Conservation (phyloP, 2,888 invertebrate genomes). For the Zygogramma bicolorata region DNA sequence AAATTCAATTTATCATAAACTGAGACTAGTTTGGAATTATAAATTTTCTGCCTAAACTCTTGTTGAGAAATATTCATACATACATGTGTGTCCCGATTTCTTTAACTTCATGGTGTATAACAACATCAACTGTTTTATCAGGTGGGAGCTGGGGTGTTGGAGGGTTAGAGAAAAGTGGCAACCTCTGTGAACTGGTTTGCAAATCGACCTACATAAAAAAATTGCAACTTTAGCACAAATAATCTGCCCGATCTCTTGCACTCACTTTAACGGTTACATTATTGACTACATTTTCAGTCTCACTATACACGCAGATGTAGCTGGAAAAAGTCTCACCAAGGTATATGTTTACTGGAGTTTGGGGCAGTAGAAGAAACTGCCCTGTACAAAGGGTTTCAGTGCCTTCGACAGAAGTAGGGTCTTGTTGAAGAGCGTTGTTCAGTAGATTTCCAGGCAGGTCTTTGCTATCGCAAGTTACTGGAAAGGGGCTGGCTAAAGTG, state of each 20-base stretch:
- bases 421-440: constrained; percentile 82
- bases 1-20: too few relatives aligned
- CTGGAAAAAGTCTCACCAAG: constrained; percentile 98
- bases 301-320: constrained; percentile 97
- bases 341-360: constrained; percentile 98
- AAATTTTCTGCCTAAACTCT: neutral
- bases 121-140: constrained; percentile 91
- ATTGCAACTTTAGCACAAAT: neutral
- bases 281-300: constrained; percentile 85
- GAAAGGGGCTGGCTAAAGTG: constrained; percentile 83
- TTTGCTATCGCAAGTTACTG: constrained; percentile 86
- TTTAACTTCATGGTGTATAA: constrained; percentile 99
- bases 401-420: constrained; percentile 85
- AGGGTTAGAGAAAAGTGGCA: constrained; percentile 80
- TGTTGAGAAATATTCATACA: constrained; percentile 59
- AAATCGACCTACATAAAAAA: constrained; percentile 81
- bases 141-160: constrained; percentile 75
- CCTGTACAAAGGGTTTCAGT: constrained; percentile 88
- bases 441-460: constrained; percentile 88
- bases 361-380: constrained; percentile 92
- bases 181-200: constrained; percentile 91
- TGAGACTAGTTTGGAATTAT: neutral
- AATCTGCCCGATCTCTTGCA: constrained; percentile 25
- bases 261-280: constrained; percentile 85
- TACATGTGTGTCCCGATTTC: constrained; percentile 98